phyloP scores from a whole-genome alignment of 64 coral and sea anemone genomes.

The Montipora efflorescens region DNA sequence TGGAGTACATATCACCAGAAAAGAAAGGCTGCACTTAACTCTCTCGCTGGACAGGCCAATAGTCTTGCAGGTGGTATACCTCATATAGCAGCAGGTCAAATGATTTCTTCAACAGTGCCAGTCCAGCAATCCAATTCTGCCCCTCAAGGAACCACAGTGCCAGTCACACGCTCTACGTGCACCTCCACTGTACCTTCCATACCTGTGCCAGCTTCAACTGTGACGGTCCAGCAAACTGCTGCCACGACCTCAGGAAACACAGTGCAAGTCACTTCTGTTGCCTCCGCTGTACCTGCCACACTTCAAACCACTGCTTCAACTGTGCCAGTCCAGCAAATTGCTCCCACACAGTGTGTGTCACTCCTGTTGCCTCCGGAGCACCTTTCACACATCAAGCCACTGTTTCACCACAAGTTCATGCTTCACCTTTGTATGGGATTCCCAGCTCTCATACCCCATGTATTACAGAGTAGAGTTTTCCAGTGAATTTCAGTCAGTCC shows the following conservation, averaged over 20 bases:
- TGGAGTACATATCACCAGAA: slow-evolving; percentile 33
- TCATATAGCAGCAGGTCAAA: background rate
- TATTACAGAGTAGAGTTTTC: slow-evolving; percentile 13
- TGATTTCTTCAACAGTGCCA: background rate
- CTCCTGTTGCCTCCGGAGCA: background rate
- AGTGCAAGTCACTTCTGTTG: background rate
- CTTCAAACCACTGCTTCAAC: background rate
- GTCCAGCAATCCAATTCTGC: background rate
- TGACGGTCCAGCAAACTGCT: background rate
- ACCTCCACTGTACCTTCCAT: background rate
- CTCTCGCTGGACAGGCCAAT: background rate
- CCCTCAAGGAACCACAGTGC: background rate
- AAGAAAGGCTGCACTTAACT: slow-evolving; percentile 1
- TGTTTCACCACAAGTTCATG: background rate
- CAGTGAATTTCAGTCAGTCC: slow-evolving; percentile 27
- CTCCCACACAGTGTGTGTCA: background rate
- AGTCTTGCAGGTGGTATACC: background rate
- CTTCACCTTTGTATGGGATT: slow-evolving; percentile 12
- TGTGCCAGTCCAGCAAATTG: background rate
- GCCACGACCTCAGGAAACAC: background rate
- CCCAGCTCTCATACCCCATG: background rate
- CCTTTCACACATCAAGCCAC: background rate
- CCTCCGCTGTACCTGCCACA: background rate
- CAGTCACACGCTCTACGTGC: background rate
- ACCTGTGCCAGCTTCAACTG: background rate